Evolutionary conservation across 2,113 vertebrate species (phyloP).

Genomic region (Craseonycteris thonglongyai): DNA sequence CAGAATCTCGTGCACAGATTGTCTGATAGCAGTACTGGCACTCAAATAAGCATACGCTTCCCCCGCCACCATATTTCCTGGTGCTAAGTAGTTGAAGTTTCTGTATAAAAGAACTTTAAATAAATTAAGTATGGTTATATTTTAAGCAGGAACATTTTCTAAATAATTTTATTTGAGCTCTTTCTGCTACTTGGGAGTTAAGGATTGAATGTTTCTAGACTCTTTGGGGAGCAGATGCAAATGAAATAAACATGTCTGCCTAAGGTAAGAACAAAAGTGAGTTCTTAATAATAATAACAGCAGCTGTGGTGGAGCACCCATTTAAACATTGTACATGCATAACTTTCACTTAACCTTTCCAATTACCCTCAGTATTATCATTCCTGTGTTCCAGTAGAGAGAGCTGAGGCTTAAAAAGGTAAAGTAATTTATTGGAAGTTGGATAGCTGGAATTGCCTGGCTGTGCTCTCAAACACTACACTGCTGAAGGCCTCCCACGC

Average conservation of each 20-base stretch:
- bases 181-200: neutral
- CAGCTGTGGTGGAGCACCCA: too few species aligned
- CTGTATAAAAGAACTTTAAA: neutral
- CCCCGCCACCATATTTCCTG: neutral
- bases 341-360: neutral
- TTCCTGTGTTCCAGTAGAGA: neutral
- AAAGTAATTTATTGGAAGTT: neutral
- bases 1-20: neutral
- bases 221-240: neutral
- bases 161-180: neutral
- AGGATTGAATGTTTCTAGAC: neutral
- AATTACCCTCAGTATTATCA: neutral
- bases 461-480: neutral
- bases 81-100: neutral
- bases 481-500: neutral
- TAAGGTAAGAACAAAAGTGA: neutral
- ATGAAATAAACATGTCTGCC: neutral
- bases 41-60: neutral
- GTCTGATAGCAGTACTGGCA: neutral
- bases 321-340: accelerated
- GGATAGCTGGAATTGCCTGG: neutral
- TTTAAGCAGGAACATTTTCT: neutral
- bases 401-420: neutral
- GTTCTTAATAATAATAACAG: neutral
- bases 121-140: neutral